Evolutionary conservation across 2,797 vertebrate genomes (phyloP).

Genomic region (Allobates femoralis): DNA sequence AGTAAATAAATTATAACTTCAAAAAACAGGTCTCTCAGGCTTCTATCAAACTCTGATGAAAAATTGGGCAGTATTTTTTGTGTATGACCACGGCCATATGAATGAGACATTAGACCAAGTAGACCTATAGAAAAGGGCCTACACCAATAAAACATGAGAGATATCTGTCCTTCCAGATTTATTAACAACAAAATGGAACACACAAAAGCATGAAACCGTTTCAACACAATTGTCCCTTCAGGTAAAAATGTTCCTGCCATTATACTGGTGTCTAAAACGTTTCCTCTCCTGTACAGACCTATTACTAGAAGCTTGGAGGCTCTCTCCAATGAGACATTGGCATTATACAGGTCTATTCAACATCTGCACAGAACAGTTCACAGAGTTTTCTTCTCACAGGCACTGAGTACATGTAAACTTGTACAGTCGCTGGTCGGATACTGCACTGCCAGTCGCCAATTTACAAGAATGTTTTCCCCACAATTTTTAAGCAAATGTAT

Average conservation of each 20-base stretch:
- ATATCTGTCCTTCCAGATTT: not conserved
- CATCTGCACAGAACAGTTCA: not conserved
- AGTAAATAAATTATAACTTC: no score
- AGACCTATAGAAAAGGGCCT: no score
- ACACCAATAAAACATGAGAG: not conserved
- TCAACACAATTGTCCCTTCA: constrained; percentile 25
- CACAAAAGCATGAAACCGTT: constrained; percentile 40
- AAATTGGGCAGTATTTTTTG: no score
- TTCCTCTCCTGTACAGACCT: not conserved
- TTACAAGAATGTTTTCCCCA: not conserved
- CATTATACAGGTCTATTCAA: not conserved
- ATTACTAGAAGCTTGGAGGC: not conserved
- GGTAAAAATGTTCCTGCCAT: constrained; percentile 15
- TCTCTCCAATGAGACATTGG: not conserved
- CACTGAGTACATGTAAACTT: not conserved
- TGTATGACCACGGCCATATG: no score
- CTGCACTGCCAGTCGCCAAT: not conserved
- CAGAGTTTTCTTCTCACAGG: not conserved
- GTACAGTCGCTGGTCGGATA: not conserved
- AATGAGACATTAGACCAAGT: no score
- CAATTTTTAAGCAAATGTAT: not conserved
- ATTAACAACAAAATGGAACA: constrained; percentile 48
- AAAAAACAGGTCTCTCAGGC: no score
- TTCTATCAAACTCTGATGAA: no score
- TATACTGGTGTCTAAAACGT: not conserved